Evolutionary conservation across 2,113 vertebrate genomes (phyloP).

Genomic region (Marmota monax): DNA sequence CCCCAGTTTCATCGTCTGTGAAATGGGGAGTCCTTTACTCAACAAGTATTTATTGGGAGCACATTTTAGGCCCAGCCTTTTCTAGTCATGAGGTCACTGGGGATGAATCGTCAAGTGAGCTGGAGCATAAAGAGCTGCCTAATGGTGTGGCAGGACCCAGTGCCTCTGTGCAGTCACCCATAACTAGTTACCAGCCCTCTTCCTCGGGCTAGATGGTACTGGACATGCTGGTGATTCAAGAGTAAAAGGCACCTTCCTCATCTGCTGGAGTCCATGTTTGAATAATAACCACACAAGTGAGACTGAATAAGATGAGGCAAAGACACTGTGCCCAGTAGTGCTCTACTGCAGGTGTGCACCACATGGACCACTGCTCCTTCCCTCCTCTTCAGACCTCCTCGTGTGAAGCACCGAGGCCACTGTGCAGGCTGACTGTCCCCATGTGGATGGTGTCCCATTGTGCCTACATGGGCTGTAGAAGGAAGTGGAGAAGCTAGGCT

Average conservation of each 20-base stretch:
- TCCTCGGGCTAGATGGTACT: not conserved
- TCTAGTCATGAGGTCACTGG: not conserved
- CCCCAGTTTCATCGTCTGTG: not conserved
- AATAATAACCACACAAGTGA: not conserved
- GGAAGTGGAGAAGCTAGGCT: not conserved
- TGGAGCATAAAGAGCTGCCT: fast-evolving
- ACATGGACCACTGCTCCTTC: not conserved
- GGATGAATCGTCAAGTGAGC: not conserved
- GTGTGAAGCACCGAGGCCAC: too few relatives aligned
- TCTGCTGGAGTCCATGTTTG: not conserved
- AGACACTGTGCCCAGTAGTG: fast-evolving
- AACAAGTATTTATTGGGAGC: not conserved
- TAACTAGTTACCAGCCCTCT: not conserved
- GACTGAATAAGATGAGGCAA: not conserved
- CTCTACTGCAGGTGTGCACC: not conserved
- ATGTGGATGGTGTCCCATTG: fast-evolving
- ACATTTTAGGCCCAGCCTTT: not conserved
- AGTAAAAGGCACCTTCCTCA: not conserved
- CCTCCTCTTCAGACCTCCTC: too few relatives aligned
- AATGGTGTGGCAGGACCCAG: not conserved
- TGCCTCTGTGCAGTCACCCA: not conserved
- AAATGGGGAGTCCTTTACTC: not conserved
- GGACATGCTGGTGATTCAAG: not conserved
- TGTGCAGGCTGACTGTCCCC: not conserved
- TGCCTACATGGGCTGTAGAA: not conserved